Base-by-base conservation (phyloP, 2,113 vertebrate genomes). In the Apteryx mantelli region DNA sequence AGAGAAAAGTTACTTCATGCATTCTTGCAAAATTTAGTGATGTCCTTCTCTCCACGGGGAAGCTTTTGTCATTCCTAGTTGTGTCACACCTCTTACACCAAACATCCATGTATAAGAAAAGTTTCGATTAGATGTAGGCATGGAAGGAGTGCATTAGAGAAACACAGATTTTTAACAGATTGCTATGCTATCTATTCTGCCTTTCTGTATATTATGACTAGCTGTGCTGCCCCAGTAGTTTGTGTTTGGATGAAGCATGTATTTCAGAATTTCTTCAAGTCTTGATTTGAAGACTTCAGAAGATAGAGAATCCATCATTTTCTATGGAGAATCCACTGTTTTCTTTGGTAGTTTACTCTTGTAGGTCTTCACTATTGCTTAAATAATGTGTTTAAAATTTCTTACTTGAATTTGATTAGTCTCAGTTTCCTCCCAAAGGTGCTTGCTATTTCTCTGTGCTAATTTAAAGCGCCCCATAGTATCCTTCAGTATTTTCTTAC, bases 401-500 rank as follows among this genome's bases (percentile, higher is more conserved):
- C 30, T 48, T 71, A 25, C 21, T 78, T 89, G 52, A 84, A 68
- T 94, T 64, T 76, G n/a, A 34, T 44, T 53, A 13, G 56, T 38
- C 52, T 84, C 38, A 14, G 38, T 82, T 92, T 75, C 81, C 48
- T 87, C 14, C 28, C 38, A 48, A 30, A 11, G 42, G 9, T 50
- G 20, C 22, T 88, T 77, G 42, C 52, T 78, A 3, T 61, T 82
- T 89, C 68, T 46, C 30, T 87, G 46, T 86, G 53, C 73, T 86
- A 81, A 83, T 84, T 86, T 91, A 76, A 91, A 95, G 84, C 40
- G 36, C 42, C 83, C 32, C 0, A 7, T 69, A 48, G 42, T 81
- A 91, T 84, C 77, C 80, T 69, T 73, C 26, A 44, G 61, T 91
- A 65, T 79, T 91, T 93, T 89, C 69, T 87, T 73, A 42, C 88